Evolutionary conservation across 2,888 invertebrate genomes (phyloP).

Genomic region (Trachelus troglodyta): DNA sequence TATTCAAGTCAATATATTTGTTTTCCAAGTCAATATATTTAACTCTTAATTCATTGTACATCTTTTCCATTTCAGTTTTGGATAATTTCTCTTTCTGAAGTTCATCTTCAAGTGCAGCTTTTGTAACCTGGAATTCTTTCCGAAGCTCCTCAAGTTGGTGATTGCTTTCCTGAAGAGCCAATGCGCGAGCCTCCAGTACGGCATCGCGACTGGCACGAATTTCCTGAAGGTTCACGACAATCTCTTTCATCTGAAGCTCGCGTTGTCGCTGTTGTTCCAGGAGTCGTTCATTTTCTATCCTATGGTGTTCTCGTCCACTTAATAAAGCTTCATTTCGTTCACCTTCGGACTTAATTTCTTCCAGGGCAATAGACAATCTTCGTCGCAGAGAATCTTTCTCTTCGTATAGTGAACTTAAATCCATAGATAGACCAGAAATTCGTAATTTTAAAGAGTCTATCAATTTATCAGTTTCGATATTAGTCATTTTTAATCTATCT

Average conservation of each 20-base stretch:
- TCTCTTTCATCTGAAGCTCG: slow-evolving; percentile 47
- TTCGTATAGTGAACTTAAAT: neutral
- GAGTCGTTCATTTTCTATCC: slow-evolving; percentile 1
- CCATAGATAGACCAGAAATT: neutral
- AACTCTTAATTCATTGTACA: neutral
- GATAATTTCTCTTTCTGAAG: neutral
- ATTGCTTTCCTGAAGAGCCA: slow-evolving; percentile 43
- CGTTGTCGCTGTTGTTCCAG: slow-evolving; percentile 10
- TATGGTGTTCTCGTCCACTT: neutral
- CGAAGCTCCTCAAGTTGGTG: slow-evolving; percentile 30
- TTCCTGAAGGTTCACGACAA: slow-evolving; percentile 47
- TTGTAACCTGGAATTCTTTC: slow-evolving; percentile 21
- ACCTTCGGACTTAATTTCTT: neutral
- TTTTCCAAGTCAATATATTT: neutral
- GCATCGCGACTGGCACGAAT: slow-evolving; percentile 44
- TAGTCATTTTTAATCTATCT: slow-evolving; percentile 10
- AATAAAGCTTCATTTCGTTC: neutral
- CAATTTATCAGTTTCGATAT: slow-evolving; percentile 8
- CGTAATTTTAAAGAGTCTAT: neutral
- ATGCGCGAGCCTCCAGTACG: slow-evolving; percentile 41
- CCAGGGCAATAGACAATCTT: slow-evolving; percentile 26
- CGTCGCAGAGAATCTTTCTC: slow-evolving; percentile 24
- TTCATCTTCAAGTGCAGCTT: neutral
- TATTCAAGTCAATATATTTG: neutral
- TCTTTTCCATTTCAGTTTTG: neutral